These are phyloP conservation scores for Agrilus biguttatus DNA, from an alignment of 2,888 invertebrate genomes.

Conservation along the genomic window DNA sequence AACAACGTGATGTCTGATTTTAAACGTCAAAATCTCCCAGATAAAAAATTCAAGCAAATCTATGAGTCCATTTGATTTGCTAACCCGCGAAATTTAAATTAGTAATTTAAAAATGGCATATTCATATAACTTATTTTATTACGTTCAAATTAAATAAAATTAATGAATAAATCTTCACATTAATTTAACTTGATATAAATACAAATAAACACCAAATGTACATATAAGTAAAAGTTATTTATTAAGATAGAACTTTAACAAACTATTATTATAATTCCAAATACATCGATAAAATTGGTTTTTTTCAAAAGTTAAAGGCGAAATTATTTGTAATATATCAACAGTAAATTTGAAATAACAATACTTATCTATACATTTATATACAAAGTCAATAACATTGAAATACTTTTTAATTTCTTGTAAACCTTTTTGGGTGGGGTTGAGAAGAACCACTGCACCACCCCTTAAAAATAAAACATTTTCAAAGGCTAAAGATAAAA, in stretches of 20 bases:
- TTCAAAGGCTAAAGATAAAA: constrained; percentile 18
- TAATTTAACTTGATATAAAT: too few relatives aligned
- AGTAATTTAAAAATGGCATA: too few relatives aligned
- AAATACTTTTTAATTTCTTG: constrained; percentile 3
- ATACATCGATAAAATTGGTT: constrained; percentile 6
- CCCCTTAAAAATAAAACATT: constrained; percentile 14
- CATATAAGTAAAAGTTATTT: too few relatives aligned
- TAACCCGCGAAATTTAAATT: too few relatives aligned
- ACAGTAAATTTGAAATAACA: constrained; percentile 3
- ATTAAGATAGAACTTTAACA: neutral
- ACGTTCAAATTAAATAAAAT: too few relatives aligned
- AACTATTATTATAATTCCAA: constrained; percentile 8
- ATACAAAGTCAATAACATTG: constrained; percentile 1
- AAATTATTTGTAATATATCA: constrained; percentile 10
- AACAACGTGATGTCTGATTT: too few relatives aligned
- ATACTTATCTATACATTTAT: constrained; percentile 3
- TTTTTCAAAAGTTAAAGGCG: constrained; percentile 3
- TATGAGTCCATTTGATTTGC: too few relatives aligned
- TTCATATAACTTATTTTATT: too few relatives aligned
- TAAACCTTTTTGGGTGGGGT: constrained; percentile 1
- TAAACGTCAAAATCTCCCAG: too few relatives aligned
- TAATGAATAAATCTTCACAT: too few relatives aligned
- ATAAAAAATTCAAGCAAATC: too few relatives aligned
- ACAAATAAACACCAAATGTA: too few relatives aligned
- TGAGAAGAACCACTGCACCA: constrained; percentile 8